Base-by-base conservation (phyloP, 2,888 invertebrate genomes). In the Macaria notata region DNA sequence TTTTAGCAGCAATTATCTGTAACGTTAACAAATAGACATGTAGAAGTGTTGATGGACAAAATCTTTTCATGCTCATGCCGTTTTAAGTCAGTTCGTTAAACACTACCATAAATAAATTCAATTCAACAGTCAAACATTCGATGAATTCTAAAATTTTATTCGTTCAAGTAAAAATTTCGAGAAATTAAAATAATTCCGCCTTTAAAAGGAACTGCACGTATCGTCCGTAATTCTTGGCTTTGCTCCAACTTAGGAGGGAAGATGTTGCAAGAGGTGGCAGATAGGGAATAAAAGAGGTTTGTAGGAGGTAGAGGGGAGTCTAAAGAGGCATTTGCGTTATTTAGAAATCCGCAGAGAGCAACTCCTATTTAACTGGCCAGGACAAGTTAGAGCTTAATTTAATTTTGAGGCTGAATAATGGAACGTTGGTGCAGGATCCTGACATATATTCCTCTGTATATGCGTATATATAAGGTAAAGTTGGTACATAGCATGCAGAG, bases 301-400 rank as follows among this genome's bases (percentile, higher is more conserved):
- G 41, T 41, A 41, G 43, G 51, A n/a, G 43, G 36, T 29, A 19
- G 4, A 9, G 4, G 19, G n/a, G 8, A 39, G 9, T 33, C 33
- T 52, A 48, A 54, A 31, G 44, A 51, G 41, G 48, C 41, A 48
- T 51, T 48, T 48, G 33, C 30, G 50, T 59, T 51, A 59, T 54
- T 59, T 59, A 59, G 45, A 48, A 45, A 59, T 51, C 54, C 51
- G 48, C 48, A 59, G 59, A 54, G 54, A 59, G 54, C 30, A 58
- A 57, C 48, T 57, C 46, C 52, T 46, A n/a, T 41, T 49, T 48
- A 56, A 57, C 52, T 39, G 30, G 31, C 8, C 45, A 50, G 56
- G 51, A 53, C 54, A 52, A 46, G 57, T 49, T 53, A 49, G 49
- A 49, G 31, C 38, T 58, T 53, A 45, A 57, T 57, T 57, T 57